These are phyloP conservation scores for Drosophila insularis DNA, from an alignment of 1,140 invertebrate species.

Conservation along the genomic window DNA sequence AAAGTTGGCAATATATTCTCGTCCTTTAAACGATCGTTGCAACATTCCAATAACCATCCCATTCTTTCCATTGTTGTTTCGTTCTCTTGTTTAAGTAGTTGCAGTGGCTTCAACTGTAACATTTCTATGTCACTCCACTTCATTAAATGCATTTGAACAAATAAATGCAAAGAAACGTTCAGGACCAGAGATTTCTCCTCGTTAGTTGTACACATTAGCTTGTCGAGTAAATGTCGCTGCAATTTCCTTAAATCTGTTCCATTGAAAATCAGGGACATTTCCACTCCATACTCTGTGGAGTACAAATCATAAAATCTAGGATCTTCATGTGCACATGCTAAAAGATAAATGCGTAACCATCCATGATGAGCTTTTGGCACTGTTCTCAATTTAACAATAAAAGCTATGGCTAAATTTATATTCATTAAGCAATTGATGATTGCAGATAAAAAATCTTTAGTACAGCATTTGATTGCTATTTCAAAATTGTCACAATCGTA, in stretches of 20 bases:
- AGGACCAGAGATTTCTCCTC: constrained; percentile 53
- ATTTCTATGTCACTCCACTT: constrained; percentile 12
- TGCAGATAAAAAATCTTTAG: too few relatives aligned
- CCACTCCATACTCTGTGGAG: constrained; percentile 28
- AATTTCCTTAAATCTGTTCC: constrained; percentile 5
- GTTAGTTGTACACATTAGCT: constrained; percentile 40
- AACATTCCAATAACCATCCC: constrained; percentile 3
- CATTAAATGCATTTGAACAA: constrained; percentile 8
- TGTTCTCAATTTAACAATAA: too few relatives aligned
- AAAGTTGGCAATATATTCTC: constrained; percentile 25
- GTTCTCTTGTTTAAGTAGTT: constrained; percentile 48
- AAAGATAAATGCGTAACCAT: too few relatives aligned
- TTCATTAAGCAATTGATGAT: too few relatives aligned
- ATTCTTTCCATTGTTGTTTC: constrained; percentile 28
- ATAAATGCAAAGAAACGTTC: constrained; percentile 43
- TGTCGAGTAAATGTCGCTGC: constrained; percentile 42
- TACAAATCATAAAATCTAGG: constrained; percentile 30
- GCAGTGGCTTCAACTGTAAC: constrained; percentile 29
- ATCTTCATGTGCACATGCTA: too few relatives aligned
- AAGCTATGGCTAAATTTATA: too few relatives aligned
- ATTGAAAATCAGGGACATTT: constrained; percentile 16
- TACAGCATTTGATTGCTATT: too few relatives aligned
- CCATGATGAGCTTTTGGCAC: too few relatives aligned
- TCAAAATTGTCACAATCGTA: too few relatives aligned
- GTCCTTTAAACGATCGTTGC: constrained; percentile 24